Percentiles rank a stretch among this genome's conserved stretches.
phyloP scores from a whole-genome alignment of 2,797 vertebrate species.

The Loris lydekkerianus region DNA sequence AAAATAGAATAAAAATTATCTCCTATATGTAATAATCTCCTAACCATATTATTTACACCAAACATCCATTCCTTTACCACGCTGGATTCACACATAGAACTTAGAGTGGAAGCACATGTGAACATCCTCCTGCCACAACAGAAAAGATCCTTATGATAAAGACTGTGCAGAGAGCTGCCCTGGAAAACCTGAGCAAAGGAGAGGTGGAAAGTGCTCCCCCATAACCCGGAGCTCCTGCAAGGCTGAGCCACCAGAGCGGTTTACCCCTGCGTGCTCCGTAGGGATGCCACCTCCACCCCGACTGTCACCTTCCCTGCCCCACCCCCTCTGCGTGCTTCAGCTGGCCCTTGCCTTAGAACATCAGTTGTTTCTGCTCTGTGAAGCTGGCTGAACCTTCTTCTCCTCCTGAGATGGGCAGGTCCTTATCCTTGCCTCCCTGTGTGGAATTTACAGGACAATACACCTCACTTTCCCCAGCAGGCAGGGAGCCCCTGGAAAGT shows the following conservation, averaged over 20 bases:
- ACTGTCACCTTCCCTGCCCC: accelerated
- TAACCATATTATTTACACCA: neutral
- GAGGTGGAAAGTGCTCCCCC: neutral
- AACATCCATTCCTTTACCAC: neutral
- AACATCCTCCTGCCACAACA: neutral
- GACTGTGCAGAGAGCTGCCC: neutral
- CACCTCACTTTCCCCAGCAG: accelerated
- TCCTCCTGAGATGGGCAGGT: neutral
- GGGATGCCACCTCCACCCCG: accelerated
- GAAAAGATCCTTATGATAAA: neutral
- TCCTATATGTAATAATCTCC: neutral
- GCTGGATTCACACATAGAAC: neutral
- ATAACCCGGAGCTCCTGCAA: accelerated
- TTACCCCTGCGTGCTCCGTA: accelerated
- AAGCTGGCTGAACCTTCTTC: neutral
- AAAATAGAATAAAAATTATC: slow-evolving; percentile 27
- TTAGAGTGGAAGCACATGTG: neutral
- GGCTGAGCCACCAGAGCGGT: accelerated
- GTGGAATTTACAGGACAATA: neutral
- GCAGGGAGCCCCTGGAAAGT: neutral
- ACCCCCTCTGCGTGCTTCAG: neutral
- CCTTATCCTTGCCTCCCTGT: neutral
- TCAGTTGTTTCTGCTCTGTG: neutral
- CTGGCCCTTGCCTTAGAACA: neutral
- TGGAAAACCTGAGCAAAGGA: neutral